Evolutionary conservation across 2,797 vertebrate species (phyloP).

Genomic region (Scolopax rusticola): DNA sequence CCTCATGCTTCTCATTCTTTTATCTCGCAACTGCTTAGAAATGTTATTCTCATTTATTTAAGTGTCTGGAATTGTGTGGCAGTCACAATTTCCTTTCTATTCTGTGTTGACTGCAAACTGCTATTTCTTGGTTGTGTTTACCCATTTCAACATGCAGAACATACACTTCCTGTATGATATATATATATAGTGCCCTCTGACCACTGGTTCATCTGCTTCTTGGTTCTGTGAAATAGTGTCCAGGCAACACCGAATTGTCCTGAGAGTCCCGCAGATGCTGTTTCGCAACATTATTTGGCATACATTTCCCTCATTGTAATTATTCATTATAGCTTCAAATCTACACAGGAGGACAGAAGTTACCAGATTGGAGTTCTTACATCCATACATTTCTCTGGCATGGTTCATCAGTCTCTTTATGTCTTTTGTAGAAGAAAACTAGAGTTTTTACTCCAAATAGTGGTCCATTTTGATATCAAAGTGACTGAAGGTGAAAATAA

Average conservation of each 20-base stretch:
- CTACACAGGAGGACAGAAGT: not conserved
- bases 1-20: slow-evolving; percentile 62
- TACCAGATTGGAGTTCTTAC: not conserved
- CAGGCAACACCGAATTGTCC: not conserved
- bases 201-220: not conserved
- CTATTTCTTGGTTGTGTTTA: not conserved
- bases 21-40: slow-evolving; percentile 15
- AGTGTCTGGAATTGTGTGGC: slow-evolving; percentile 8
- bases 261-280: not conserved
- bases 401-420: not conserved
- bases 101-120: not conserved
- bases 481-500: not conserved
- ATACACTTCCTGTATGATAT: not conserved
- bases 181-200: not conserved
- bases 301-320: not conserved
- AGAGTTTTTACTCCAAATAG: not conserved
- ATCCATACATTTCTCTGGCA: not conserved
- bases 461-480: not conserved
- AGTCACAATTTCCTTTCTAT: slow-evolving; percentile 21
- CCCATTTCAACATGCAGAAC: not conserved
- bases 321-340: not conserved
- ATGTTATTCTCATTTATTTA: slow-evolving; percentile 47
- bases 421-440: not conserved
- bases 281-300: not conserved
- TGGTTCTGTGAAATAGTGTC: not conserved